Conservation (phyloP, 2,888 invertebrate genomes). For the Coleophora deauratella region DNA sequence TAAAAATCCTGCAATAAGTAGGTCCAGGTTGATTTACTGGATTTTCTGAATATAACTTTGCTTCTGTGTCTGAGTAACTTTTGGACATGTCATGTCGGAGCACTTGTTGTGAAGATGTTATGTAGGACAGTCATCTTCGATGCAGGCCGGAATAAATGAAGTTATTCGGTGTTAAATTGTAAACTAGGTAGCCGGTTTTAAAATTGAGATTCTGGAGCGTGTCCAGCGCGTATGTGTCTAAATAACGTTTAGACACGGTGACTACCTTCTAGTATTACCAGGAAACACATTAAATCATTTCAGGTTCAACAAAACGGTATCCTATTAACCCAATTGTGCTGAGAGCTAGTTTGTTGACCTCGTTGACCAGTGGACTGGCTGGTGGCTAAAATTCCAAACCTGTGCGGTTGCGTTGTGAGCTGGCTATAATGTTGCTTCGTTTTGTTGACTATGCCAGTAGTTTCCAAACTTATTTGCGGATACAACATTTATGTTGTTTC, state of each 20-base stretch:
- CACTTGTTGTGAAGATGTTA: too few species aligned
- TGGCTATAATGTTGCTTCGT: too few species aligned
- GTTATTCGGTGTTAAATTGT: too few species aligned
- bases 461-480: too few species aligned
- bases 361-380: slow-evolving; percentile 42
- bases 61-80: background rate
- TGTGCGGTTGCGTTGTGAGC: slow-evolving; percentile 16
- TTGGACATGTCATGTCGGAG: background rate
- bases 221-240: background rate
- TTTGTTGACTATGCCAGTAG: too few species aligned
- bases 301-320: slow-evolving; percentile 25
- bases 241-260: background rate
- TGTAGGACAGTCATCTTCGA: too few species aligned
- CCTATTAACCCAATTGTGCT: slow-evolving; percentile 37
- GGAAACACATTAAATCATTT: slow-evolving; percentile 10
- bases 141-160: too few species aligned
- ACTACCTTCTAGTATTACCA: background rate
- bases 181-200: background rate
- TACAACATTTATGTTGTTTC: too few species aligned
- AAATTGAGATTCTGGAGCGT: background rate
- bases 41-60: background rate
- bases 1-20: too few species aligned
- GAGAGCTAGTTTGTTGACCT: slow-evolving; percentile 48
- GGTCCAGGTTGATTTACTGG: background rate
- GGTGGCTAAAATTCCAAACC: slow-evolving; percentile 32